A percentile compares a stretch with the other conserved stretches of the same genome.
Conservation (phyloP, 2,888 invertebrate genomes). For the Diploptera punctata region DNA sequence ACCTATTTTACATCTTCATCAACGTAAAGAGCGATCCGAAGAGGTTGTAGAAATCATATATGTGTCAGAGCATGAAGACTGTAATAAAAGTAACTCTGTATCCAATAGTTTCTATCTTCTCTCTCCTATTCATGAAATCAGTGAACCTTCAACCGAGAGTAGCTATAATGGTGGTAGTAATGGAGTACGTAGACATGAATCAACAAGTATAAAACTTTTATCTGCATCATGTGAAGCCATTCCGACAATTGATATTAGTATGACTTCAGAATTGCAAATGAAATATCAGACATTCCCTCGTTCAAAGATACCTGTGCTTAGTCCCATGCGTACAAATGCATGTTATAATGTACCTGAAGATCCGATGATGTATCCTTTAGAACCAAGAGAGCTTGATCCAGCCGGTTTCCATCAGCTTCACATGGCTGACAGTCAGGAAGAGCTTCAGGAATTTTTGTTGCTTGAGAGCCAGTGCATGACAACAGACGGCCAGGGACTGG, state of each 20-base stretch:
- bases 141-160: slow-evolving; percentile 59
- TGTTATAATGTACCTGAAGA: slow-evolving; percentile 37
- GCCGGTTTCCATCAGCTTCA: slow-evolving; percentile 63
- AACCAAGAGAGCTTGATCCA: slow-evolving; percentile 65
- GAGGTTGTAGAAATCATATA: slow-evolving; percentile 37
- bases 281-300: slow-evolving; percentile 60
- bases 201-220: slow-evolving; percentile 45
- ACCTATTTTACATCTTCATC: slow-evolving; percentile 21
- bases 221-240: slow-evolving; percentile 51
- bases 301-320: slow-evolving; percentile 54
- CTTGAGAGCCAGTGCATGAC: slow-evolving; percentile 65
- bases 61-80: slow-evolving; percentile 31
- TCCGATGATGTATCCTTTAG: slow-evolving; percentile 58
- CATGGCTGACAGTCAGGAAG: slow-evolving; percentile 66
- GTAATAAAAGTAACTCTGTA: not conserved
- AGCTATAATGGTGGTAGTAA: slow-evolving; percentile 53
- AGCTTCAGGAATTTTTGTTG: slow-evolving; percentile 66
- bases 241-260: slow-evolving; percentile 5
- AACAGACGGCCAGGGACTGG: slow-evolving; percentile 57
- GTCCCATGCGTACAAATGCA: slow-evolving; percentile 39
- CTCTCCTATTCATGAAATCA: slow-evolving; percentile 66
- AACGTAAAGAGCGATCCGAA: slow-evolving; percentile 31
- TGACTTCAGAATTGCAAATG: slow-evolving; percentile 36
- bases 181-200: slow-evolving; percentile 40
- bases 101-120: slow-evolving; percentile 52